Conservation (phyloP, 2,888 invertebrate genomes). For the Gastrophysa polygoni region DNA sequence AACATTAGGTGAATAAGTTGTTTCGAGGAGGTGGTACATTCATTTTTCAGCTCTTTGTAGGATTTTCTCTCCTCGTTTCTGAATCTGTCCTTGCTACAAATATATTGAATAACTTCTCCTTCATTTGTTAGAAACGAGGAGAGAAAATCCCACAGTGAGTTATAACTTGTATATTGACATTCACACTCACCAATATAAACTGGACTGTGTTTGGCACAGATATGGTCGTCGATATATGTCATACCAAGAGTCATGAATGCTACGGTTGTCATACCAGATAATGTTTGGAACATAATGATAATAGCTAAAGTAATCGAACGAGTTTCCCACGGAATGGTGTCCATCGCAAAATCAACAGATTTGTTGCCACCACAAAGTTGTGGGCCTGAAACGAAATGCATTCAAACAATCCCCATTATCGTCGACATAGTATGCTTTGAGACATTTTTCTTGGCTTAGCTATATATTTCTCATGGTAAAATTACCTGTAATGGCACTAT, state of each 20-base stretch:
- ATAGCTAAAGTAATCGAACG: slow-evolving; percentile 39
- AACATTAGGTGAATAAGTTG: background rate
- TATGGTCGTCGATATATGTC: slow-evolving; percentile 68
- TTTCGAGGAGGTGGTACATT: too few species aligned
- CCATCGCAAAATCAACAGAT: background rate
- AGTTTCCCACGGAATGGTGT: background rate
- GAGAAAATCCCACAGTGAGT: too few species aligned
- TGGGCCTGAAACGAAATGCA: slow-evolving; percentile 29
- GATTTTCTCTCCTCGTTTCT: too few species aligned
- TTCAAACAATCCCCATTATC: background rate
- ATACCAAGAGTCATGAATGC: slow-evolving; percentile 64
- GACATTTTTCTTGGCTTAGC: background rate
- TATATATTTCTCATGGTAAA: slow-evolving; percentile 5
- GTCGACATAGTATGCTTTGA: background rate
- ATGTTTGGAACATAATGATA: slow-evolving; percentile 56
- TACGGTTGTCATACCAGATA: slow-evolving; percentile 40
- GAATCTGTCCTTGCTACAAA: too few species aligned
- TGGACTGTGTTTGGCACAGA: slow-evolving; percentile 60
- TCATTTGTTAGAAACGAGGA: too few species aligned
- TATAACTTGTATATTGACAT: background rate
- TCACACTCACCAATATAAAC: slow-evolving; percentile 55
- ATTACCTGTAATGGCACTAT: slow-evolving; percentile 41
- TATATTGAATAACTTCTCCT: too few species aligned
- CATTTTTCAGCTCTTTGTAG: too few species aligned
- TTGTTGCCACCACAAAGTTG: slow-evolving; percentile 30